Base-by-base conservation (phyloP, 2,797 vertebrate genomes). In the Potorous gilbertii region DNA sequence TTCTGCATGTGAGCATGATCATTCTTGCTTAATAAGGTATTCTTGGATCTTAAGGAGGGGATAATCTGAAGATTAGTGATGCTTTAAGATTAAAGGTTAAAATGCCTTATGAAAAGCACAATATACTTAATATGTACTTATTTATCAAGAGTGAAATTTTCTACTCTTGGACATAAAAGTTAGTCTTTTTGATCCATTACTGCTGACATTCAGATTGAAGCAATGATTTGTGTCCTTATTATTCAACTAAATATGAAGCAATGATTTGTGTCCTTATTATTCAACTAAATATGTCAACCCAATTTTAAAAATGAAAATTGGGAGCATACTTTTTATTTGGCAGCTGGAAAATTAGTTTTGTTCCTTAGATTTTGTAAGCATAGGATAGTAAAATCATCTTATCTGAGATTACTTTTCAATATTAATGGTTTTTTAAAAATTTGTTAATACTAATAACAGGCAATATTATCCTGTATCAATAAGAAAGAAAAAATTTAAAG, bases 341-440 rank as follows among this genome's bases (percentile, higher is more conserved):
- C 46, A 18, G 74, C 95, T 52, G 4, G 31, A 54, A 1, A 62
- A 90, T 94, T 0, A 1, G 56, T 94, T 81, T 93, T 93, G 3
- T 96, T 14, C 92, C 57, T 92, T 90, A 59, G 91, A 93, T 92
- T 97, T 96, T 31, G 87, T 96, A 96, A 98, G 93, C 93, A 55
- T 50, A 94, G 95, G 95, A 95, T 96, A 93, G 96, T 92, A 93
- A 97, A 98, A 97, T 97, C 95, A 57, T 97, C 91, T 97, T 98
- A 96, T 93, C 54, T 87, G 55, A 91, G 97, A 98, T 98, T 97
- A 96, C 92, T 97, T 97, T 96, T 74, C 9, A 92, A 56, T 95
- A 97, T n/a, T 13, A n/a, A 34, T 5, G 96, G 56, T 57, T 95
- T 52, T 97, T 97, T 90, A 24, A 46, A 46, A 92, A 92, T 95